Evolutionary conservation across 1,140 invertebrate species (phyloP), one percentile per base, ranked within the genome.

Genomic region (Argopecten irradians): DNA sequence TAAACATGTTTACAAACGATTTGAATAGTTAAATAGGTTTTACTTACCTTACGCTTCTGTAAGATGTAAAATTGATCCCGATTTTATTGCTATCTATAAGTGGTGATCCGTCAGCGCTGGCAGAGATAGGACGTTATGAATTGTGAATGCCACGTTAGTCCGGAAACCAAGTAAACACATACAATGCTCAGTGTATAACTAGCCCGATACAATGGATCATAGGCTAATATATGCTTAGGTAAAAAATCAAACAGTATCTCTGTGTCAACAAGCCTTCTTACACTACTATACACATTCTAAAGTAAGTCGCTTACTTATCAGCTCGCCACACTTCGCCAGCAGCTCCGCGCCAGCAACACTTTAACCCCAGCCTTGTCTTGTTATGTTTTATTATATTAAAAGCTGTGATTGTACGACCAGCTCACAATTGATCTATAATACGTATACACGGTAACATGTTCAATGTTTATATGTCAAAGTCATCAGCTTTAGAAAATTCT

Each of bases 231-330:
- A 71, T 71, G 22, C 55, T 71, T 71, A 71, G 55, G 14, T 71
- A 71, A 71, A 71, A 71, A 71, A 71, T 71, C 55, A 71, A 71
- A 71, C 55, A 71, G 28, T 71, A 71, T 71, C 55, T 71, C 55
- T 7, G 55, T 71, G 55, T 71, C 55, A 71, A 71, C 55, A 71
- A 71, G 28, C 55, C 55, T 71, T n/a, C 55, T 16, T 46, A 3
- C 55, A 16, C 22, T 16, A 71, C 55, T 71, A 71, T n/a, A 28
- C 19, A 46, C 43, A 46, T 46, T 71, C 55, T 11, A 71, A 71
- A 71, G 55, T 28, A n/a, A 71, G 55, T 22, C 22, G 55, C 55
- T 22, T 11, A 28, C 55, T 71, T 71, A 71, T 71, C 55, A 71
- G 55, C n/a, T 71, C 5, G 55, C 55, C 55, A 71, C 55, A 55